Percentiles rank a stretch among this genome's conserved stretches.
Conservation (phyloP, 2,113 vertebrate species). For the Sinocyclocheilus rhinocerous region DNA sequence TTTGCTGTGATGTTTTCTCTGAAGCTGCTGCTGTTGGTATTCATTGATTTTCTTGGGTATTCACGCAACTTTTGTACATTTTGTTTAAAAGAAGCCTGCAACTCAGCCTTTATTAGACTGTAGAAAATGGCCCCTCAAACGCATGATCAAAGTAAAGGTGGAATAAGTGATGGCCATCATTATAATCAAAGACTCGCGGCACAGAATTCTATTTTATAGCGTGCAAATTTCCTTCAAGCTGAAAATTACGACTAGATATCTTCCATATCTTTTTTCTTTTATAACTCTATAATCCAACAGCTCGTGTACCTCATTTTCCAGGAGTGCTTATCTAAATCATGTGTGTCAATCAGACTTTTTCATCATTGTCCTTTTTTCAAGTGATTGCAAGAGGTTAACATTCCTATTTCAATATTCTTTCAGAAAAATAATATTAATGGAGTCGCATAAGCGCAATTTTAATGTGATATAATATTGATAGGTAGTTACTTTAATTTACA, state of each 20-base stretch:
- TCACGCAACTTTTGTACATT: not conserved
- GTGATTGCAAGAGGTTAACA: not conserved
- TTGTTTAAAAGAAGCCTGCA: constrained; percentile 23
- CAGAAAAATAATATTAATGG: not conserved
- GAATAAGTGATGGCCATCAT: constrained; percentile 12
- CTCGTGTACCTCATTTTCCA: not conserved
- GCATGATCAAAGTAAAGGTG: constrained; percentile 23
- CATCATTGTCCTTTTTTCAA: not conserved
- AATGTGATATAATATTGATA: not conserved
- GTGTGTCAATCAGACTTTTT: not conserved
- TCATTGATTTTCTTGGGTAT: constrained; percentile 5
- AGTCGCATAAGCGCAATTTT: not conserved
- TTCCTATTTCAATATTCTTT: not conserved
- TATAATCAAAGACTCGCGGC: constrained; percentile 1
- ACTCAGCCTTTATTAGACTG: not conserved
- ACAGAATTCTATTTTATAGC: not conserved
- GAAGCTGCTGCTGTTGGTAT: constrained; percentile 8
- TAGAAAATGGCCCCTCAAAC: not conserved
- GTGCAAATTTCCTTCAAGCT: not conserved
- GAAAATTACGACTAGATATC: not conserved
- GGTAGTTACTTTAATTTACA: not conserved
- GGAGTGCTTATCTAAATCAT: not conserved
- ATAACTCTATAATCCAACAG: not conserved
- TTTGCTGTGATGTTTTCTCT: constrained; percentile 33
- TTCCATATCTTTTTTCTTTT: not conserved